Evolutionary conservation across 2,797 vertebrate genomes (phyloP).

Genomic region (Huso huso): DNA sequence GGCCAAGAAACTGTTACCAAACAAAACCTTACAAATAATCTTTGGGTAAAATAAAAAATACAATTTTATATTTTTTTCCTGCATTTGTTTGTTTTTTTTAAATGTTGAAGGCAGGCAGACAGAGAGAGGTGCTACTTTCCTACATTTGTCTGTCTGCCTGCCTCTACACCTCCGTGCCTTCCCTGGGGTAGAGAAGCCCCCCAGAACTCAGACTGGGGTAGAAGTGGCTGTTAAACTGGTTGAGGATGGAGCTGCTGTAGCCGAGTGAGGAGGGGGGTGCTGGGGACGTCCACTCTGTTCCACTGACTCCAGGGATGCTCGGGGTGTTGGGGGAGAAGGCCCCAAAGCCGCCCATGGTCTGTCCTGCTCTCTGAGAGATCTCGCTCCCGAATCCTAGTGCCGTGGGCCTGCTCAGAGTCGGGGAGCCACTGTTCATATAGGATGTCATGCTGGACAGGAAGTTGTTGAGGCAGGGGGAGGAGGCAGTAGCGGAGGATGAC

Average conservation of each 20-base stretch:
- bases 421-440: conserved; percentile 34
- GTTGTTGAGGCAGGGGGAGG: conserved; percentile 74
- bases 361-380: conserved; percentile 66
- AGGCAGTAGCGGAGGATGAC: conserved; percentile 41
- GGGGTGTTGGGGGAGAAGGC: conserved; percentile 67
- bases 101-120: too few species aligned
- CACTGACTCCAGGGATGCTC: conserved; percentile 45
- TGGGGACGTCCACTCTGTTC: conserved; percentile 70
- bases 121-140: background rate
- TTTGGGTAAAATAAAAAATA: too few species aligned
- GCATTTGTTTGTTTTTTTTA: too few species aligned
- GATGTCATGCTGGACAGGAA: conserved; percentile 82
- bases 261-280: conserved; percentile 64
- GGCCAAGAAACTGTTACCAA: too few species aligned
- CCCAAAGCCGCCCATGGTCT: conserved; percentile 63
- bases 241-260: conserved; percentile 74
- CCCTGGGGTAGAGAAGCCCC: conserved; percentile 73
- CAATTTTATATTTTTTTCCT: too few species aligned
- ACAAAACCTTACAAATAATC: too few species aligned
- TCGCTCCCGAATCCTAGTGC: conserved; percentile 72
- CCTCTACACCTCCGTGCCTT: conserved; percentile 83
- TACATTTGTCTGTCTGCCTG: conserved; percentile 14
- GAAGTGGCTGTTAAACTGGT: conserved; percentile 82
- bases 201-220: conserved; percentile 73
- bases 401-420: conserved; percentile 51